These are phyloP conservation scores for Gymnoscelis rufifasciata DNA, from an alignment of 2,888 invertebrate genomes.

Conservation along the genomic window DNA sequence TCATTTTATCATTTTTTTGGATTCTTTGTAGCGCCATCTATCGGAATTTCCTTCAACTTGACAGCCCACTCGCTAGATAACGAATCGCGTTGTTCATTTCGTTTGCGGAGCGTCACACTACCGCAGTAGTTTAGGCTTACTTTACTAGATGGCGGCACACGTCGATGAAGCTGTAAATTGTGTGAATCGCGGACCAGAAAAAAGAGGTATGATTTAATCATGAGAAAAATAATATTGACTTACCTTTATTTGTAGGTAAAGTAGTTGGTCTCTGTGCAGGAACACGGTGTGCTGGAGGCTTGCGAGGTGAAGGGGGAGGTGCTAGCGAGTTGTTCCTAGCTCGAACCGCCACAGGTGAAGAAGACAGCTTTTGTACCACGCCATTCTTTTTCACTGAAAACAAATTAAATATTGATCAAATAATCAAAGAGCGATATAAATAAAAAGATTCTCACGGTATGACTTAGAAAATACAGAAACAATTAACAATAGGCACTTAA, in stretches of 20 bases:
- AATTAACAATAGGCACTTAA: too few relatives aligned
- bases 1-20: too few relatives aligned
- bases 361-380: conserved; percentile 66
- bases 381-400: conserved; percentile 73
- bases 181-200: background rate
- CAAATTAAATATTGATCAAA: conserved; percentile 9
- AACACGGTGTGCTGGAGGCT: conserved; percentile 57
- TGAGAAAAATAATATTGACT: too few relatives aligned
- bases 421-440: too few relatives aligned
- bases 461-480: too few relatives aligned
- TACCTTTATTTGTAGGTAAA: conserved; percentile 65
- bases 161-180: too few relatives aligned
- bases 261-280: conserved; percentile 68
- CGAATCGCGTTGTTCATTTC: background rate
- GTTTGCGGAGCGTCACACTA: too few relatives aligned
- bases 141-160: conserved; percentile 8
- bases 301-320: conserved; percentile 65
- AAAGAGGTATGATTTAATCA: too few relatives aligned
- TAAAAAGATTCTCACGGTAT: background rate
- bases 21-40: conserved; percentile 11
- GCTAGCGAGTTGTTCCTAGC: conserved; percentile 61
- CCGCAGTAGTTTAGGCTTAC: too few relatives aligned
- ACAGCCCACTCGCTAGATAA: background rate
- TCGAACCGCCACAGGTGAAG: conserved; percentile 67
- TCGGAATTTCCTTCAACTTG: background rate